A percentile compares a stretch with the other conserved stretches of the same genome.
phyloP scores from a whole-genome alignment of 92 coral and sea anemone species.

The Chrysogorgia sp. region DNA sequence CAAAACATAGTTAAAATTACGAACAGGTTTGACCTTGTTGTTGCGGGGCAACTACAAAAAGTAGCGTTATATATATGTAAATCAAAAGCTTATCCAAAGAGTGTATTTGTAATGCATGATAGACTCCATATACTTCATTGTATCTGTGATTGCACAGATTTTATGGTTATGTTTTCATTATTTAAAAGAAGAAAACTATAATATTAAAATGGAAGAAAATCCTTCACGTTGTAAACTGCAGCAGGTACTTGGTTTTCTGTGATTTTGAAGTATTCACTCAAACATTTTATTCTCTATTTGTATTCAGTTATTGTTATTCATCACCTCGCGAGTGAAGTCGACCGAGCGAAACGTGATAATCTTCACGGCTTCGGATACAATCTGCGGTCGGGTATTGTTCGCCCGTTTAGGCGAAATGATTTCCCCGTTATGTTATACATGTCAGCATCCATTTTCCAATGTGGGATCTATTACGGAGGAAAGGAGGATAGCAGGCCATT shows the following conservation, averaged over 20 bases:
- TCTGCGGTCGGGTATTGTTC: too few relatives aligned
- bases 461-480: too few relatives aligned
- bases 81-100: not conserved
- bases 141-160: too few relatives aligned
- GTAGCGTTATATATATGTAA: not conserved
- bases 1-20: too few relatives aligned
- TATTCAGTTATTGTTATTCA: too few relatives aligned
- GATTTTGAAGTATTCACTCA: not conserved
- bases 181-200: not conserved
- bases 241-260: not conserved
- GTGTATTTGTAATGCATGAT: not conserved
- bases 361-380: too few relatives aligned
- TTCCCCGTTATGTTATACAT: too few relatives aligned
- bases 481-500: too few relatives aligned
- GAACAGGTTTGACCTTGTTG: not conserved
- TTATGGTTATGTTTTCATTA: not conserved
- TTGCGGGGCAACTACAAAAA: not conserved
- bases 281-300: not conserved
- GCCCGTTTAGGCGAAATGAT: too few relatives aligned
- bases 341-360: too few relatives aligned
- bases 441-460: too few relatives aligned
- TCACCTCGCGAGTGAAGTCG: too few relatives aligned
- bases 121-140: not conserved
- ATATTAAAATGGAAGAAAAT: not conserved
- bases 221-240: not conserved